phyloP scores from a whole-genome alignment of 1,140 invertebrate genomes.

The Cherax quadricarinatus region DNA sequence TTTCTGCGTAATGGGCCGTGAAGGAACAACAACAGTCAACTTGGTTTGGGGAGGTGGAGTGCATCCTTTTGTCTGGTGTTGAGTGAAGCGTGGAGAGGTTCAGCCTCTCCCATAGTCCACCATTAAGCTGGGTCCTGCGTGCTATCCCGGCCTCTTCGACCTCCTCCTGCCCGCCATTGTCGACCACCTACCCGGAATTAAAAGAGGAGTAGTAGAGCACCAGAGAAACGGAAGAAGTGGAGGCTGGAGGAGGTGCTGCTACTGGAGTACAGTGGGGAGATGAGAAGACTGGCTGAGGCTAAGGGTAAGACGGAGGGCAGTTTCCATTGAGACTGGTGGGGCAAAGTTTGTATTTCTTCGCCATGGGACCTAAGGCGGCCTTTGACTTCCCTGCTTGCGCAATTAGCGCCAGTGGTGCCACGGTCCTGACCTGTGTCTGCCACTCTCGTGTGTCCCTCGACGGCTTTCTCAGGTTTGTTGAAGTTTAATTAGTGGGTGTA shows the following conservation, averaged over 20 bases:
- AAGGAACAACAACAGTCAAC: constrained; percentile 15
- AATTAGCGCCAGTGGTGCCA: constrained; percentile 50
- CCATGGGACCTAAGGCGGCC: constrained; percentile 59
- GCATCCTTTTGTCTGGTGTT: constrained; percentile 52
- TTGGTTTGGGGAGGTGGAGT: constrained; percentile 48
- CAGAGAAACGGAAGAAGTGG: neutral
- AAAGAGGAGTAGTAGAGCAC: neutral
- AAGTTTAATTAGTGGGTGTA: neutral
- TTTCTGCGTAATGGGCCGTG: no score
- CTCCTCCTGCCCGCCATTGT: neutral
- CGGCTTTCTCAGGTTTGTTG: neutral
- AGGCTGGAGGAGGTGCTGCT: neutral
- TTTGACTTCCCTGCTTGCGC: constrained; percentile 65
- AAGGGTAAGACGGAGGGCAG: constrained; percentile 39
- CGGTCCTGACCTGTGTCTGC: constrained; percentile 6
- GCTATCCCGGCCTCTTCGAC: neutral
- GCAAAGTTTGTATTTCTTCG: constrained; percentile 58
- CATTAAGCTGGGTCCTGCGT: constrained; percentile 29
- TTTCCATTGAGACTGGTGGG: constrained; percentile 51
- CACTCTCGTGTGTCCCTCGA: neutral
- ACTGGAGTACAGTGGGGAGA: neutral
- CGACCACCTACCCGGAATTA: constrained; percentile 30
- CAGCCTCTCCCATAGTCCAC: constrained; percentile 31
- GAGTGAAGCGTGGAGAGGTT: constrained; percentile 51
- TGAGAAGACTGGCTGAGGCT: neutral